Base-by-base conservation (phyloP, 2,113 vertebrate species). In the Campylomormyrus tamandua region DNA sequence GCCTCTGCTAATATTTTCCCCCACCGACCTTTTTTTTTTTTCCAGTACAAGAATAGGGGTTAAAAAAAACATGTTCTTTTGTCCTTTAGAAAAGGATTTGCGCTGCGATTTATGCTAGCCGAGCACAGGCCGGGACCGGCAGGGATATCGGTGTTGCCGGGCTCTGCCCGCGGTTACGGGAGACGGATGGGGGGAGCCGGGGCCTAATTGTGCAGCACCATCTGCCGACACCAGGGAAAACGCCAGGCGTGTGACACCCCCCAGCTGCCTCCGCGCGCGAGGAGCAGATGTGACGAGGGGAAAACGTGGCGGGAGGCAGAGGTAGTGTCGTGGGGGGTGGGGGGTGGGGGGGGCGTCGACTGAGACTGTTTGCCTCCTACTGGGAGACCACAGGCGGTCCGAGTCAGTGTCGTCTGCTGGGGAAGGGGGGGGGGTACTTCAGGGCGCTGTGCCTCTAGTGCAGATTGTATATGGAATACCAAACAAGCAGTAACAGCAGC, bases 241-340 rank as follows among this genome's bases (percentile, higher is more conserved):
- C 87, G 9, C 24, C 92, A 35, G 35, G 84, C 90, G 88, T 56
- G 83, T 83, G 62, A 70, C 35, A 89, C 21, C 89, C 19, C 87
- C 83, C 62, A 62, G 53, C 89, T 89, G 90, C 92, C 90, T 89
- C 88, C 84, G 58, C 90, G 83, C 87, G 62, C 91, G 77, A 70
- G 86, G 92, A 92, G 91, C 93, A 95, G 93, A 94, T 95, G 93
- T 91, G 90, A 31, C 31, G 35, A 62, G 35, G 15, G 85, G 85
- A 87, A 19, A 53, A 42, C 83, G 45, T n/a, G 83, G 42, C 19
- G 83, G 83, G 83, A 84, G 83, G 83, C 21, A 24, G 83, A 48
- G 35, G 35, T 35, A 1, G 35, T 35, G 35, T 35, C 35, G 35
- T 35, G 35, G 35, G 35, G 35, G 31, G 35, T 39, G 2, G 49